Conservation (phyloP, 2,797 vertebrate species). For the Triplophysa bombifrons region DNA sequence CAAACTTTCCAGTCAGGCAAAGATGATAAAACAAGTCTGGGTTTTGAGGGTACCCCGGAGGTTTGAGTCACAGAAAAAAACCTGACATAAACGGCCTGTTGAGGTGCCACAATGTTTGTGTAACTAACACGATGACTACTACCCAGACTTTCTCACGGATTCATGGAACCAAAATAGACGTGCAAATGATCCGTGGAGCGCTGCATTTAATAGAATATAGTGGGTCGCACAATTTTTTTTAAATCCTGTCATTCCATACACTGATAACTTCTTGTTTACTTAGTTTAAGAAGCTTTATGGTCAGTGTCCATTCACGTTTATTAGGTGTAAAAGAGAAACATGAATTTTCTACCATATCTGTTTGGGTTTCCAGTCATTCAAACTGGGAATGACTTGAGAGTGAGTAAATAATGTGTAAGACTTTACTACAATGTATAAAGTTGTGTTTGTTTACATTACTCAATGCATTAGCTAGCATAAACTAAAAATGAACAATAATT, state of each 20-base stretch:
- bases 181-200: neutral
- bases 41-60: constrained; percentile 66
- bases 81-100: constrained; percentile 54
- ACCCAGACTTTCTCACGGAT: constrained; percentile 25
- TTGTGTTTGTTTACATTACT: no score
- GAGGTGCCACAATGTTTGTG: constrained; percentile 39
- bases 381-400: neutral
- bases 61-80: constrained; percentile 67
- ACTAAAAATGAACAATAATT: no score
- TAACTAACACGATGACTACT: constrained; percentile 57
- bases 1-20: constrained; percentile 67
- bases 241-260: neutral
- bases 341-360: neutral
- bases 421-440: no score
- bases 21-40: constrained; percentile 62
- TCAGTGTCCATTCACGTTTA: neutral
- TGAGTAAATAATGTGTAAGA: neutral
- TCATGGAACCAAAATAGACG: neutral
- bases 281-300: neutral
- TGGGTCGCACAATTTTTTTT: neutral
- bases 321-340: neutral
- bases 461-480: no score
- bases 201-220: neutral
- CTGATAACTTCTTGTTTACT: neutral
- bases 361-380: neutral